Evolutionary conservation across 1,140 invertebrate species (phyloP).

Genomic region (Heliothis subflexa): DNA sequence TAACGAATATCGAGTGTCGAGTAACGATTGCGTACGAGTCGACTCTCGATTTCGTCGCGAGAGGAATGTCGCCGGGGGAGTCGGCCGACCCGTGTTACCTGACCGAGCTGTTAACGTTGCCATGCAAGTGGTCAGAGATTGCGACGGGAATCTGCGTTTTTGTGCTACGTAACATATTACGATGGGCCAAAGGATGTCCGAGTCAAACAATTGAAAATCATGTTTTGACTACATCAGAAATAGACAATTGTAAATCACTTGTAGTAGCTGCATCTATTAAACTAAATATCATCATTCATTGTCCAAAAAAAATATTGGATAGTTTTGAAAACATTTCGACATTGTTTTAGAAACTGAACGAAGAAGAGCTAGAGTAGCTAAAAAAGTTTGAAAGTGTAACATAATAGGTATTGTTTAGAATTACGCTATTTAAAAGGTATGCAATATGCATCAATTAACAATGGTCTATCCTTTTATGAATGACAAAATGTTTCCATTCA

Average conservation of each 20-base stretch:
- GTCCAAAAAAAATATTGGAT: neutral
- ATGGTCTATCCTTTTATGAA: neutral
- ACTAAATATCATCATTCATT: neutral
- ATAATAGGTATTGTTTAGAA: constrained; percentile 24
- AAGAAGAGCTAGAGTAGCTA: neutral
- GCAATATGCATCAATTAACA: constrained; percentile 21
- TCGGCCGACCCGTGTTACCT: constrained; percentile 45
- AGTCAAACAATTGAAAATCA: neutral
- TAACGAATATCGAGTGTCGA: constrained; percentile 33
- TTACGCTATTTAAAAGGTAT: constrained; percentile 19
- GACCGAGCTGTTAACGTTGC: constrained; percentile 32
- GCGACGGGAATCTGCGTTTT: constrained; percentile 33
- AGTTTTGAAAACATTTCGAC: constrained; percentile 5
- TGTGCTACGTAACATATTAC: constrained; percentile 26
- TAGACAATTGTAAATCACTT: neutral
- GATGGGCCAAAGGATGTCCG: neutral
- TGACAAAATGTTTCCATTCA: constrained; percentile 21
- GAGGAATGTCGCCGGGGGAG: constrained; percentile 46
- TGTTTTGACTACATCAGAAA: neutral
- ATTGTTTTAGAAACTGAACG: neutral
- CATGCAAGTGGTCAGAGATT: constrained; percentile 42
- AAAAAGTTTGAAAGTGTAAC: constrained; percentile 9
- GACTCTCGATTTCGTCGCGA: constrained; percentile 51
- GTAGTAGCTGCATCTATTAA: neutral
- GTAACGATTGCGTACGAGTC: constrained; percentile 48